Base-by-base conservation (phyloP, 2,888 invertebrate species). In the Caenorhabditis sulstoni region DNA sequence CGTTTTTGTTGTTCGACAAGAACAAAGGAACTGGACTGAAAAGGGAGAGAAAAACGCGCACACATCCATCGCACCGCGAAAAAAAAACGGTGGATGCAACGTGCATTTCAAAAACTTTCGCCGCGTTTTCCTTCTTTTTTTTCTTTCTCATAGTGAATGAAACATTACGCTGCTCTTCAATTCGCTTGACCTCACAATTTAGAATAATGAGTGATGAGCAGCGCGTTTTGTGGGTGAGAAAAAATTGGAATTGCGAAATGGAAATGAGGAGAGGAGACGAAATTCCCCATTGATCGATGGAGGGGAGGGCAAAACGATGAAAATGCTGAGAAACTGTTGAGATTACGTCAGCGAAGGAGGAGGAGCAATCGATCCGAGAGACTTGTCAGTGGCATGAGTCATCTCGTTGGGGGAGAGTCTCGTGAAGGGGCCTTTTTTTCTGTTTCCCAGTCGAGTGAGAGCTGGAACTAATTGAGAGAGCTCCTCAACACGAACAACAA, bases 111-210 rank as follows among this genome's bases (percentile, higher is more conserved):
- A 12, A 35, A 47, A 61, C n/a, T 29, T 29, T 29, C 29, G 29
- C 3, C 29, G 29, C 3, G 7, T 3, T 29, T 29, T 29, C 29
- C 29, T 29, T 7, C 41, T 41, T 11, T 37, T 41, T 39, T 62
- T 16, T 22, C 18, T 52, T 23, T 64, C 64, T 44, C 52, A 64
- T 53, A 8, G 11, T 18, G 9, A 64, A 64, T 64, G 52, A 53
- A 52, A 55, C 65, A 55, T 55, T 55, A 44, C 22, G 20, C 41
- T 29, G 4, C 14, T 50, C 29, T 22, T 39, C 0, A 1, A 35
- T 53, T 2, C 20, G 12, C 20, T 44, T 58, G 20, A 11, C 58
- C 16, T 58, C 44, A 7, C 29, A 29, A 29, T 29, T 29, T 29
- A 3, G 29, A 29, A 29, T 29, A 29, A 29, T 29, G 7, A 29